A percentile compares a stretch with the other conserved stretches of the same genome.
phyloP scores from a whole-genome alignment of 2,113 vertebrate species.

The Raja brachyura region DNA sequence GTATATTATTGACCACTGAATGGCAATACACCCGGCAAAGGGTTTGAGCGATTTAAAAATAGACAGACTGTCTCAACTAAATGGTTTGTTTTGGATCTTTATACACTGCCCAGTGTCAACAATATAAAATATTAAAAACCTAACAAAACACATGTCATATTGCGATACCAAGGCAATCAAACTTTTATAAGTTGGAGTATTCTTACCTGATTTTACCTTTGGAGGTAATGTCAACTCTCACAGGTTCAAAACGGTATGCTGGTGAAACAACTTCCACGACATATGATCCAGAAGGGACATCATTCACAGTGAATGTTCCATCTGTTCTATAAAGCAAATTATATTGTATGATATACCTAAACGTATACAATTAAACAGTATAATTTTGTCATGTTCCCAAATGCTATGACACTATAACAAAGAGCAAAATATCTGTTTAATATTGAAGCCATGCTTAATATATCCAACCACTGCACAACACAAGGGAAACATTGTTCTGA shows the following conservation, averaged over 20 bases:
- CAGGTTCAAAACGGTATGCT: slow-evolving; percentile 81
- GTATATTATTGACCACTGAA: neutral
- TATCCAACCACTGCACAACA: neutral
- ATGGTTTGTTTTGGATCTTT: neutral
- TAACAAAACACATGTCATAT: too few species aligned
- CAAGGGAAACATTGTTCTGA: neutral
- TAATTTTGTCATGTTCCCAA: neutral
- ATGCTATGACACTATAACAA: neutral
- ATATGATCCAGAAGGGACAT: slow-evolving; percentile 91
- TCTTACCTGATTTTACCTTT: slow-evolving; percentile 97
- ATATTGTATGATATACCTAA: slow-evolving; percentile 12
- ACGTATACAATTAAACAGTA: neutral
- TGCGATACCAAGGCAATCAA: neutral
- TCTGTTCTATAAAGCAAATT: slow-evolving; percentile 70
- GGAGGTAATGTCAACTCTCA: slow-evolving; percentile 95
- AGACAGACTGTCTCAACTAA: neutral
- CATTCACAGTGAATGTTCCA: slow-evolving; percentile 92
- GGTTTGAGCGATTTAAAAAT: neutral
- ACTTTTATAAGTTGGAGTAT: neutral
- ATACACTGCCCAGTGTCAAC: neutral
- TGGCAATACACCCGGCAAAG: neutral
- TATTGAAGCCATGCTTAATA: neutral
- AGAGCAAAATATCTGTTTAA: neutral
- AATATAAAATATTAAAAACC: neutral
- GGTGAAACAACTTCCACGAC: slow-evolving; percentile 88